Evolutionary conservation across 2,113 vertebrate species (phyloP).

Genomic region (Salminus brasiliensis): DNA sequence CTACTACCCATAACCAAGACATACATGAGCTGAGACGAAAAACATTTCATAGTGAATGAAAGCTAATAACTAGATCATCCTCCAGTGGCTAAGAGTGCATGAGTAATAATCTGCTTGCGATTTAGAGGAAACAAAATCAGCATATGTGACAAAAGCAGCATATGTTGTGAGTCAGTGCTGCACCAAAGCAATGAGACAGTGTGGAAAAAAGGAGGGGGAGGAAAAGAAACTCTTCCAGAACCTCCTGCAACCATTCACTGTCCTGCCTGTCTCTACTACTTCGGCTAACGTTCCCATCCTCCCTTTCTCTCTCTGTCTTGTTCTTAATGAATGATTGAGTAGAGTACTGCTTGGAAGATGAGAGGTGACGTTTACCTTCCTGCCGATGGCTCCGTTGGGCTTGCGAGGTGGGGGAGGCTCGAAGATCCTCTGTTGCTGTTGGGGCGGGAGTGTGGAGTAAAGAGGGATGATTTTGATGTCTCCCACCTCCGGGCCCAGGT

Average conservation of each 20-base stretch:
- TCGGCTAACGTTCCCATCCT: slow-evolving; percentile 24
- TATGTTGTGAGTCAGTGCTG: slow-evolving; percentile 79
- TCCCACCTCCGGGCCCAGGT: slow-evolving; percentile 92
- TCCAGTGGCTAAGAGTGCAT: slow-evolving; percentile 50
- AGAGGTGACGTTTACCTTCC: slow-evolving; percentile 81
- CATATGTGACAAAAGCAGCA: slow-evolving; percentile 75
- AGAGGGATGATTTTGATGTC: slow-evolving; percentile 98
- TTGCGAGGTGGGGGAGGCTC: slow-evolving; percentile 95
- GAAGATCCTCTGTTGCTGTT: slow-evolving; percentile 96
- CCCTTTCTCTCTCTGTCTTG: neutral
- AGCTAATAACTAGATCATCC: neutral
- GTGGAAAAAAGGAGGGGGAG: neutral
- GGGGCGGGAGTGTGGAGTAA: slow-evolving; percentile 94
- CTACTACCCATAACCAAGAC: neutral
- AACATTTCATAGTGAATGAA: slow-evolving; percentile 5
- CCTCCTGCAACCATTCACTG: neutral
- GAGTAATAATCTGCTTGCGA: slow-evolving; percentile 73
- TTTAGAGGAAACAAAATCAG: slow-evolving; percentile 72
- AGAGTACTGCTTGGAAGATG: slow-evolving; percentile 41
- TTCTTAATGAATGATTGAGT: neutral
- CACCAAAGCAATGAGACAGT: slow-evolving; percentile 64
- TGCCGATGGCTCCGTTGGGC: slow-evolving; percentile 90
- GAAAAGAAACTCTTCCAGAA: slow-evolving; percentile 38
- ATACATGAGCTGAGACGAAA: neutral
- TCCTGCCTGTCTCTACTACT: slow-evolving; percentile 22